A percentile compares a stretch with the other conserved stretches of the same genome.
Conservation (phyloP, 2,113 vertebrate species). For the Oriolus oriolus region DNA sequence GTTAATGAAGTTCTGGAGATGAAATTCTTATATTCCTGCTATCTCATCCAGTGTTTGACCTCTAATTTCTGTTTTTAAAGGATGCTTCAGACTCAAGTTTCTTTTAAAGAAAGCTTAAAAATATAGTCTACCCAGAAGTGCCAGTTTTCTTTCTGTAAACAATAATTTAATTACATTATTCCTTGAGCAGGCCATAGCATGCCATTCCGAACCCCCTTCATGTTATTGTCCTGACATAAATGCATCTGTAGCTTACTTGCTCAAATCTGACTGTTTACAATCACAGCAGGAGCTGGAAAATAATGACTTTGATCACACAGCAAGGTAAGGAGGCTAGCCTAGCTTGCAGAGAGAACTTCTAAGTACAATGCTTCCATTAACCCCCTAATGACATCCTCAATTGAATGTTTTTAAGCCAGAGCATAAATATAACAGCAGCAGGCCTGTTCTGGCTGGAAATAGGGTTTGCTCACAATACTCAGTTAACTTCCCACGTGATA, state of each 20-base stretch:
- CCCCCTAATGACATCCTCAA: neutral
- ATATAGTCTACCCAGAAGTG: neutral
- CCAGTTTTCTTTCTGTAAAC: slow-evolving; percentile 26
- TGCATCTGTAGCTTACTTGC: slow-evolving; percentile 18
- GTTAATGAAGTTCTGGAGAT: neutral
- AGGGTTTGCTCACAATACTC: neutral
- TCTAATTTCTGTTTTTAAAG: neutral
- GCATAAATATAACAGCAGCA: slow-evolving; percentile 27
- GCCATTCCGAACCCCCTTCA: neutral
- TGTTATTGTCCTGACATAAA: slow-evolving; percentile 43
- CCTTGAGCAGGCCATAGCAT: slow-evolving; percentile 24
- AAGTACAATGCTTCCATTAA: slow-evolving; percentile 22
- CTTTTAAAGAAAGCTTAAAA: slow-evolving; percentile 10
- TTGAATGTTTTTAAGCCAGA: neutral
- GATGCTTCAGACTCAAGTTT: neutral
- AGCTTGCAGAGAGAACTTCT: neutral
- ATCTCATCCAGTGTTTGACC: neutral
- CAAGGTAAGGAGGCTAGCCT: neutral
- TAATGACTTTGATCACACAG: slow-evolving; percentile 18
- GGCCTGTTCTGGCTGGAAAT: neutral
- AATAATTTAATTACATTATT: slow-evolving; percentile 45
- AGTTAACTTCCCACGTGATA: neutral
- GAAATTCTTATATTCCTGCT: neutral
- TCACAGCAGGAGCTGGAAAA: slow-evolving; percentile 44
- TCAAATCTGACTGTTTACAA: slow-evolving; percentile 36